A percentile compares a stretch with the other conserved stretches of the same genome.
phyloP scores from a whole-genome alignment of 2,888 invertebrate genomes.

The Alloscopus bannaensis region DNA sequence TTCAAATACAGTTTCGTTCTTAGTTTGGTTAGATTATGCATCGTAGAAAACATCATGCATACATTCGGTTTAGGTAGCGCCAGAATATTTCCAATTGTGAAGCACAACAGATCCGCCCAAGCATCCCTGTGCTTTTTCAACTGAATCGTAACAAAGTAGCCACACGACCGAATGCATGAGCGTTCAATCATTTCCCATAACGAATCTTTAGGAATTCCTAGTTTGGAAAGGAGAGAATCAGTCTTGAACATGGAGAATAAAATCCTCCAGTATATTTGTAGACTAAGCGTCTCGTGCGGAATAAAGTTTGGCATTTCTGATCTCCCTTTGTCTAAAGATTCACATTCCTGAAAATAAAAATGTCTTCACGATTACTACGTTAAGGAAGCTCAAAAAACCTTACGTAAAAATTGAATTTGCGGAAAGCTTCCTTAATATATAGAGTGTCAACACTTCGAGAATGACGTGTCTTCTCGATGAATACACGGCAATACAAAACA shows the following conservation, averaged over 20 bases:
- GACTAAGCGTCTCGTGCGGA: conserved; percentile 92
- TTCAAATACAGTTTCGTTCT: neutral
- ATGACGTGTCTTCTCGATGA: no score
- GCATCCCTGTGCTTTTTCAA: conserved; percentile 95
- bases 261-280: conserved; percentile 94
- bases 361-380: no score
- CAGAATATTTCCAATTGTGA: conserved; percentile 89
- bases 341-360: conserved; percentile 18
- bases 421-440: no score
- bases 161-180: conserved; percentile 47
- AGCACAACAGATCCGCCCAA: conserved; percentile 92
- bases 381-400: no score
- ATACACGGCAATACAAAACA: no score
- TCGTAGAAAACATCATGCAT: conserved; percentile 75
- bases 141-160: conserved; percentile 77
- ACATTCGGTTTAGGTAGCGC: conserved; percentile 95
- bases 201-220: conserved; percentile 24
- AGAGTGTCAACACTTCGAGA: no score
- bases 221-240: conserved; percentile 79
- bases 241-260: conserved; percentile 96
- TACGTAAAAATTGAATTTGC: no score
- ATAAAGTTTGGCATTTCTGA: conserved; percentile 45
- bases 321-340: neutral
- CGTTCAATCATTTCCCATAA: conserved; percentile 46
- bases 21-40: neutral